These are phyloP conservation scores for Phalacrocorax pelagicus DNA, from an alignment of 2,113 vertebrate genomes.

Conservation along the genomic window DNA sequence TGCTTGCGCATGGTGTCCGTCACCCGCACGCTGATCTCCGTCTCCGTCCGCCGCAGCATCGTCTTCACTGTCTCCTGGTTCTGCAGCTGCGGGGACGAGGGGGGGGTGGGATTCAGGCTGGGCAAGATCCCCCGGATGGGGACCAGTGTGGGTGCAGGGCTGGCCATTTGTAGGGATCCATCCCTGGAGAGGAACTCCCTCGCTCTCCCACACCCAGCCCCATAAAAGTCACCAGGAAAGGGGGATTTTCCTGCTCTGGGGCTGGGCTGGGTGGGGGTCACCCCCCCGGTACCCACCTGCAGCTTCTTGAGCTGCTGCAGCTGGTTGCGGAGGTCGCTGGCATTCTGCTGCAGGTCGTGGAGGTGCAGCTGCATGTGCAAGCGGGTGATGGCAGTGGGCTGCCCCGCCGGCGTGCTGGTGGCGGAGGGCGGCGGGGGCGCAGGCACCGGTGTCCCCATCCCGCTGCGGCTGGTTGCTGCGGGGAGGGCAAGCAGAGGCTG, in stretches of 20 bases:
- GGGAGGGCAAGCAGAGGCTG: neutral
- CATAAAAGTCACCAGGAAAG: neutral
- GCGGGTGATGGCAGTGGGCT: conserved; percentile 81
- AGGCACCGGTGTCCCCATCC: conserved; percentile 73
- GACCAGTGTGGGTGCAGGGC: neutral
- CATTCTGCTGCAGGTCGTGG: conserved; percentile 91
- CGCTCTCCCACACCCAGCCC: neutral
- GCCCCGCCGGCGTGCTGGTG: conserved; percentile 70
- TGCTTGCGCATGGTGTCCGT: conserved; percentile 91
- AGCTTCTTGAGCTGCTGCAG: conserved; percentile 89
- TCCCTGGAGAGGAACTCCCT: no score
- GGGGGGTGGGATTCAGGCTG: neutral
- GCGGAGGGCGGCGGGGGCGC: conserved; percentile 78
- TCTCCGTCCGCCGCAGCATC: conserved; percentile 90
- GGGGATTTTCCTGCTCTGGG: rapidly evolving
- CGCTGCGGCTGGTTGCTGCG: conserved; percentile 58
- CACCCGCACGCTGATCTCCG: conserved; percentile 91
- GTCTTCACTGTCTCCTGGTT: conserved; percentile 90
- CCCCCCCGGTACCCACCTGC: conserved; percentile 73
- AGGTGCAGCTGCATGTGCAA: conserved; percentile 96
- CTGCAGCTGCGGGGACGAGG: conserved; percentile 78
- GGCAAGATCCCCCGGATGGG: neutral
- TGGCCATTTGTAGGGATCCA: neutral
- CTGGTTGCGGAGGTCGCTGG: conserved; percentile 92
- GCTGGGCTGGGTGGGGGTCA: rapidly evolving